Evolutionary conservation across 2,888 invertebrate genomes (phyloP).

Genomic region (Cephus nigrinus): DNA sequence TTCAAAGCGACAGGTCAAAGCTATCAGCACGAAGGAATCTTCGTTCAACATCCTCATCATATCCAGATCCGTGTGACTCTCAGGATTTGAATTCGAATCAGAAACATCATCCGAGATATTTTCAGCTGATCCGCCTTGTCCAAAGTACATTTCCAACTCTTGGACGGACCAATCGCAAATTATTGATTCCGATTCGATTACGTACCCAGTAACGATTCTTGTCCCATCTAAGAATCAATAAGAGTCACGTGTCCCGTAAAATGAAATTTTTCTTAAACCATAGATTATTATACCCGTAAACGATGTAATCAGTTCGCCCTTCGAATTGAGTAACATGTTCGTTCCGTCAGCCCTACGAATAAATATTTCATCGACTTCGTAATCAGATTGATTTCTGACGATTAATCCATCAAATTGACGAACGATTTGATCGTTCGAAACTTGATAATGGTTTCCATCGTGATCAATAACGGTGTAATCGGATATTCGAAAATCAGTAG

Average conservation of each 20-base stretch:
- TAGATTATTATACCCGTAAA: constrained; percentile 45
- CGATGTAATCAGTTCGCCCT: constrained; percentile 49
- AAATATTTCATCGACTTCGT: constrained; percentile 54
- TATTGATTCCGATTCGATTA: constrained; percentile 46
- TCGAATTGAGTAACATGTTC: constrained; percentile 46
- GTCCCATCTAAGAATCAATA: constrained; percentile 48
- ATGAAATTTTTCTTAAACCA: not conserved
- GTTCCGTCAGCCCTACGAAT: constrained; percentile 55
- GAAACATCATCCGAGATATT: not conserved
- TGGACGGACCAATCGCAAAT: constrained; percentile 53
- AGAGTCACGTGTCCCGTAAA: not conserved
- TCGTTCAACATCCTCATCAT: constrained; percentile 36
- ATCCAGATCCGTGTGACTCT: constrained; percentile 5
- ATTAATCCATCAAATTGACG: constrained; percentile 54
- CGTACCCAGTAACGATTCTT: constrained; percentile 47
- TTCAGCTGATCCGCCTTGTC: constrained; percentile 4
- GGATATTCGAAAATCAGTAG: not conserved
- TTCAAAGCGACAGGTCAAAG: constrained; percentile 62
- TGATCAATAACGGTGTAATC: constrained; percentile 46
- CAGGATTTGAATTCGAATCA: not conserved
- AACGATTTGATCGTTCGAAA: constrained; percentile 46
- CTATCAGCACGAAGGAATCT: constrained; percentile 55
- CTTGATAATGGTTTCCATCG: constrained; percentile 51
- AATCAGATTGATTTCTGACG: constrained; percentile 51
- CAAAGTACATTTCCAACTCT: constrained; percentile 44